Base-by-base conservation (phyloP, 2,888 invertebrate genomes). In the Tromatobia lineatoria region DNA sequence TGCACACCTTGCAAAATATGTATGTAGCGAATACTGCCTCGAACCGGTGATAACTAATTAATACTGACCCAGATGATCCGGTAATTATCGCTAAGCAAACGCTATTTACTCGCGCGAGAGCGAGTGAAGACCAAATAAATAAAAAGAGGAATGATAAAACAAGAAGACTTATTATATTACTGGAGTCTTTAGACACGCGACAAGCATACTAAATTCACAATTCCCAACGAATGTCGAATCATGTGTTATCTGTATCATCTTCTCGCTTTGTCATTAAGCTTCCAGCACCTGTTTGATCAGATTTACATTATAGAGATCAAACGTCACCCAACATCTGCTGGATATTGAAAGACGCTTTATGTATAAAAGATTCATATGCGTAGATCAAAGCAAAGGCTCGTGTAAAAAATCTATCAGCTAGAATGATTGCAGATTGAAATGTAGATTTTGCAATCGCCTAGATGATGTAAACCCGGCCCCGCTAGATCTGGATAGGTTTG, bases 1-100 rank as follows among this genome's bases (percentile, higher is more conserved):
- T 47, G 18, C 73, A 61, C 20, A 47, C 61, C 45, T 47, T 47
- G 73, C 13, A 29, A 47, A 38, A 66, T 38, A 10, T 25, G 38
- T 52, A 42, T 54, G 50, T 80, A 80, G 84, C 80, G 54, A 10
- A 52, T 85, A 85, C 88, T 59, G 87, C 70, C 67, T 80, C 57
- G 73, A 91, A 90, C 90, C 89, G 85, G 89, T 86, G 85, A 45
- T 78, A 88, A 85, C 89, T 82, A 83, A 90, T 89, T 87, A 57
- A 85, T 66, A 82, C 74, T 80, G 73, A 87, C 80, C 66, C 38
- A 69, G 76, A 82, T 87, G 77, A 82, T 81, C 79, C 54, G 70
- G 64, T 79, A 57, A 69, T 79, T 81, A 54, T 66, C 42, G 20
- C 66, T 50, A 59, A 64, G 45, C 57, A 13, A 67, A 11, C 18